phyloP scores from a whole-genome alignment of 2,797 vertebrate genomes.

The Lemur catta region DNA sequence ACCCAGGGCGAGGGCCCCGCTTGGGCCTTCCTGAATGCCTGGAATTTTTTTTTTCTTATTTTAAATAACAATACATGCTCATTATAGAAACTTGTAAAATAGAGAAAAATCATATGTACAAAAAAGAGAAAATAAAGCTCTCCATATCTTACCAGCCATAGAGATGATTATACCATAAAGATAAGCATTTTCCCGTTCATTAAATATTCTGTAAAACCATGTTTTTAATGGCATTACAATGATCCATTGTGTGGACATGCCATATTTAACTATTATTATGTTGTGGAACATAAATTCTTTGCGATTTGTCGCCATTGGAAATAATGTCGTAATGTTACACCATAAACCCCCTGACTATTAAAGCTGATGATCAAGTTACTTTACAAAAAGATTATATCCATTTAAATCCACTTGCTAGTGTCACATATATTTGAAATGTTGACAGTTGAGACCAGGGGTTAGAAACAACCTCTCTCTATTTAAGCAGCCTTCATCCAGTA shows the following conservation, averaged over 20 bases:
- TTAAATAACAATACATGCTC: background rate
- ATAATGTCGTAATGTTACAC: background rate
- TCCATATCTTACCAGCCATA: background rate
- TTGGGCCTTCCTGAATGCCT: constrained; percentile 46
- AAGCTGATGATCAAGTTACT: constrained; percentile 49
- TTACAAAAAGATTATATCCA: constrained; percentile 23
- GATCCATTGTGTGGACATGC: background rate
- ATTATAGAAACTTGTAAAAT: constrained; percentile 28
- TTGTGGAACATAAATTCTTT: constrained; percentile 25
- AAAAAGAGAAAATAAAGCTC: background rate
- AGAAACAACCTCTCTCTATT: background rate
- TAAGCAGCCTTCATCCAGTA: background rate
- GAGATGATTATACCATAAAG: background rate
- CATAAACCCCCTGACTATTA: constrained; percentile 16
- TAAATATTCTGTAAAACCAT: constrained; percentile 43
- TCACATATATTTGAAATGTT: constrained; percentile 1
- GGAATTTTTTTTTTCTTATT: constrained; percentile 39
- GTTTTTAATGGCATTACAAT: constrained; percentile 13
- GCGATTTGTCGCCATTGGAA: background rate
- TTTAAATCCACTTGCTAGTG: background rate
- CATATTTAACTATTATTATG: background rate
- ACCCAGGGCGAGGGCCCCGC: background rate
- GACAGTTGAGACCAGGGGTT: constrained; percentile 11
- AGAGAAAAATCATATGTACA: background rate
- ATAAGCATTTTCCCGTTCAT: constrained; percentile 15